A percentile compares a stretch with the other conserved stretches of the same genome.
phyloP scores from a whole-genome alignment of 2,888 invertebrate species.

The Nephrotoma appendiculata region DNA sequence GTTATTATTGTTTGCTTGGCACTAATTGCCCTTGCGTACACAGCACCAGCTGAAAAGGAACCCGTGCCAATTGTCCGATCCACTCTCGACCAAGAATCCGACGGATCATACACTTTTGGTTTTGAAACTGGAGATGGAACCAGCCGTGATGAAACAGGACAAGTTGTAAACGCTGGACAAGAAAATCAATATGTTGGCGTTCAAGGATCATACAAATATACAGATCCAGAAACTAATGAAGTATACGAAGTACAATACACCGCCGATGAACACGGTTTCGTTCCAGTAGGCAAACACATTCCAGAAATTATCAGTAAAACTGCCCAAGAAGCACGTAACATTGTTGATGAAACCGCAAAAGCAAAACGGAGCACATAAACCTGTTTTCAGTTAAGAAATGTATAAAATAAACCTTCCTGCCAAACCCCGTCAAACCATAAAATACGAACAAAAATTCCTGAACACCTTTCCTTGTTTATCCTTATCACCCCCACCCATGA shows the following conservation, averaged over 20 bases:
- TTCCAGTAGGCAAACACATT: conserved; percentile 27
- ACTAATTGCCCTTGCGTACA: background rate
- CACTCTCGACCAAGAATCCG: conserved; percentile 13
- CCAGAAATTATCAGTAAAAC: conserved; percentile 21
- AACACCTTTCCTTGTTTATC: background rate
- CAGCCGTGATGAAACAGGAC: conserved; percentile 24
- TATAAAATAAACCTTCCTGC: background rate
- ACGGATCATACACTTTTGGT: conserved; percentile 25
- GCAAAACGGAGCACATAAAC: background rate
- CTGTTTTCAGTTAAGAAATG: background rate
- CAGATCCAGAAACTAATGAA: conserved; percentile 24
- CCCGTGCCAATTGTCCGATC: background rate
- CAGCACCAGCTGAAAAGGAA: background rate
- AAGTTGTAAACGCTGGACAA: conserved; percentile 22
- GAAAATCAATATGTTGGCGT: conserved; percentile 22
- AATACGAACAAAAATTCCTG: background rate
- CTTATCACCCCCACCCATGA: background rate
- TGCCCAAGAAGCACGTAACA: conserved; percentile 18
- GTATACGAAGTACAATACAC: conserved; percentile 24
- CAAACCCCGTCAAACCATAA: background rate
- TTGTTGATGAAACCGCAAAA: background rate
- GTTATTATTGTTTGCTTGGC: background rate
- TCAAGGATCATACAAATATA: conserved; percentile 25
- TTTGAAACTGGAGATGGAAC: conserved; percentile 26
- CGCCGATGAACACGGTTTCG: conserved; percentile 27